A percentile compares a stretch with the other conserved stretches of the same genome.
Conservation (phyloP, 2,797 vertebrate genomes). For the Xiphophorus birchmanni region DNA sequence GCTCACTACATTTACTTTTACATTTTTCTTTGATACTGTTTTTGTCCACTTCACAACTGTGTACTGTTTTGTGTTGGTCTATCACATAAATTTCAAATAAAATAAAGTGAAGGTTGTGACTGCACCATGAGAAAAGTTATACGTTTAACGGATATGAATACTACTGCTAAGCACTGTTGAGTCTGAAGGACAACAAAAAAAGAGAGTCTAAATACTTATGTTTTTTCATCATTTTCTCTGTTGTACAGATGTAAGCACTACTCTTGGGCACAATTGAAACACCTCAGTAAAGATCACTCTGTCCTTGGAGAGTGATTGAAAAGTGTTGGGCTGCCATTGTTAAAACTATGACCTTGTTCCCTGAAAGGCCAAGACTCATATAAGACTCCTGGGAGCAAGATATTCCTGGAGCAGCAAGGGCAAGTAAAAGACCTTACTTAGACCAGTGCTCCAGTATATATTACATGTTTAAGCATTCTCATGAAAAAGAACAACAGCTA, state of each 20-base stretch:
- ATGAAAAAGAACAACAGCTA: constrained; percentile 30
- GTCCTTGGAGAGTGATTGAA: constrained; percentile 49
- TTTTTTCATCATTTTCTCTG: background rate
- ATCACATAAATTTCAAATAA: background rate
- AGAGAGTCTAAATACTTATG: background rate
- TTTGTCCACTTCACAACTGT: background rate
- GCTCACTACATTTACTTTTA: background rate
- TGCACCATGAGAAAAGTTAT: background rate
- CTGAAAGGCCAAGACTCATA: constrained; percentile 50
- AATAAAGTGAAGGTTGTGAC: background rate
- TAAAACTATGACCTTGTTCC: constrained; percentile 68
- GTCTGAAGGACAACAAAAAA: background rate
- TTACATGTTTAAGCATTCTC: constrained; percentile 35
- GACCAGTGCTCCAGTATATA: constrained; percentile 37
- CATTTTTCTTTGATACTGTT: background rate
- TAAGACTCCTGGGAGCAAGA: constrained; percentile 49
- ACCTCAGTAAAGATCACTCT: constrained; percentile 30
- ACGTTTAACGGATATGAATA: background rate
- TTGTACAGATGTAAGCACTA: constrained; percentile 4
- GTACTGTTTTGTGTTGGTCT: background rate
- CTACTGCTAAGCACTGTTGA: background rate
- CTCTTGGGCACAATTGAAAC: constrained; percentile 15
- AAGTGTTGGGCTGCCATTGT: constrained; percentile 39
- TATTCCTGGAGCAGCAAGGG: constrained; percentile 48
- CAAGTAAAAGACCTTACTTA: constrained; percentile 20